phyloP scores from a whole-genome alignment of 2,113 vertebrate species.

The Ploceus nigricollis region DNA sequence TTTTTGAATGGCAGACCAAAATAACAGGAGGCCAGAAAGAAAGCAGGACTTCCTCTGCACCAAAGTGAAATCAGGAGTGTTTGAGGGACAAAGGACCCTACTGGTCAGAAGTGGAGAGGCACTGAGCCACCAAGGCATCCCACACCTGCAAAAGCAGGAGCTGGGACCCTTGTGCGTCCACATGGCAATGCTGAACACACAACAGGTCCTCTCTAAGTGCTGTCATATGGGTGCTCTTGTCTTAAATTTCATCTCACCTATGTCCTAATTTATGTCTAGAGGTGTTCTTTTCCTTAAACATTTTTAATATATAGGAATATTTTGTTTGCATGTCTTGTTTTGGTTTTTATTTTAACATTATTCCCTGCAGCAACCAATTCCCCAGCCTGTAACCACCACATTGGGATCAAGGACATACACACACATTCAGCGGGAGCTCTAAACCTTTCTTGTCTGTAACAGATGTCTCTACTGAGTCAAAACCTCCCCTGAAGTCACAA shows the following conservation, averaged over 20 bases:
- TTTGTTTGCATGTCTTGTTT: not conserved
- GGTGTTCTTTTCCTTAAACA: not conserved
- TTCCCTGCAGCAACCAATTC: not conserved
- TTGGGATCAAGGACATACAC: fast-evolving
- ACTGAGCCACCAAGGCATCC: not conserved
- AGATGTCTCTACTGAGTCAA: not conserved
- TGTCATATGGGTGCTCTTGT: not conserved
- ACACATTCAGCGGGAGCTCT: fast-evolving
- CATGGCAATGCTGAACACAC: not conserved
- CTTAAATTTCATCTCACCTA: not conserved
- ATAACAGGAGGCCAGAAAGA: not conserved
- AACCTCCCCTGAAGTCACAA: not conserved
- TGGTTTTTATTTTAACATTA: not conserved
- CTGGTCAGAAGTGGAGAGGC: not conserved
- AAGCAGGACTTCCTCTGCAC: not conserved
- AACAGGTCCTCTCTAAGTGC: not conserved
- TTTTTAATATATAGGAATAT: not conserved
- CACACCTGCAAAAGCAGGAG: not conserved
- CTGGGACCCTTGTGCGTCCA: not conserved
- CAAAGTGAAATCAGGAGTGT: not conserved
- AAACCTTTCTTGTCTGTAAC: not conserved
- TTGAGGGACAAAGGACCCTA: not conserved
- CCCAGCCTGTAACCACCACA: not conserved
- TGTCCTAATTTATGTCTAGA: not conserved
- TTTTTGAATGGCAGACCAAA: not conserved